These are phyloP conservation scores for Betta splendens DNA, from an alignment of 2,797 vertebrate genomes.

Conservation along the genomic window DNA sequence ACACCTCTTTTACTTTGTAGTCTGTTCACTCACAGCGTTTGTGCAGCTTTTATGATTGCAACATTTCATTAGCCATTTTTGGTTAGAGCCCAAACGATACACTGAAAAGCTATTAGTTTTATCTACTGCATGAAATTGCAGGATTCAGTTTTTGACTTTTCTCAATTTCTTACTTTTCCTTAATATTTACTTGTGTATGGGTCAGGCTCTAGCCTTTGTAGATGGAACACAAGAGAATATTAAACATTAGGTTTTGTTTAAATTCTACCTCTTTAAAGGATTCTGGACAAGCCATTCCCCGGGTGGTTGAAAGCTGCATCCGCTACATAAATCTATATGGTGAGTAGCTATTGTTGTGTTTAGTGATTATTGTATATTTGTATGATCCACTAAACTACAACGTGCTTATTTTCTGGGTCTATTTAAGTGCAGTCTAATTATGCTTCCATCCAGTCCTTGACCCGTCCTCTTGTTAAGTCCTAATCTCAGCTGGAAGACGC, in stretches of 20 bases:
- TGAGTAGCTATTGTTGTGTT: slow-evolving; percentile 71
- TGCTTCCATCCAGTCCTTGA: slow-evolving; percentile 49
- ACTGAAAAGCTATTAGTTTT: neutral
- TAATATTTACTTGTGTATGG: slow-evolving; percentile 1
- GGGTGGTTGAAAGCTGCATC: slow-evolving; percentile 97
- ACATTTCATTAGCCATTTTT: slow-evolving; percentile 1
- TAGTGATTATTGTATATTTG: neutral
- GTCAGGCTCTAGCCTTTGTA: slow-evolving; percentile 30
- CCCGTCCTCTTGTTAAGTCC: slow-evolving; percentile 62
- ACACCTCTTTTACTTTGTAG: slow-evolving; percentile 19
- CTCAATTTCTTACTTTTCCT: neutral
- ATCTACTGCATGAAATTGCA: neutral
- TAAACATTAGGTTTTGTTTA: slow-evolving; percentile 19
- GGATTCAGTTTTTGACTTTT: neutral
- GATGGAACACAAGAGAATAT: slow-evolving; percentile 7
- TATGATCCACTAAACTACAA: neutral
- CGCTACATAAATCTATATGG: slow-evolving; percentile 98
- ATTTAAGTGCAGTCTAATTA: slow-evolving; percentile 48
- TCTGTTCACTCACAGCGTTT: slow-evolving; percentile 19
- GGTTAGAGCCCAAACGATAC: slow-evolving; percentile 21
- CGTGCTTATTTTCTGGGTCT: neutral
- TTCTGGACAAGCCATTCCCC: slow-evolving; percentile 94
- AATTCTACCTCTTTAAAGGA: slow-evolving; percentile 80
- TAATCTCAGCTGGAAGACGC: slow-evolving; percentile 64
- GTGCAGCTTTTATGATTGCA: slow-evolving; percentile 41